Evolutionary conservation across 2,113 vertebrate species (phyloP).

Genomic region (Podiceps cristatus): DNA sequence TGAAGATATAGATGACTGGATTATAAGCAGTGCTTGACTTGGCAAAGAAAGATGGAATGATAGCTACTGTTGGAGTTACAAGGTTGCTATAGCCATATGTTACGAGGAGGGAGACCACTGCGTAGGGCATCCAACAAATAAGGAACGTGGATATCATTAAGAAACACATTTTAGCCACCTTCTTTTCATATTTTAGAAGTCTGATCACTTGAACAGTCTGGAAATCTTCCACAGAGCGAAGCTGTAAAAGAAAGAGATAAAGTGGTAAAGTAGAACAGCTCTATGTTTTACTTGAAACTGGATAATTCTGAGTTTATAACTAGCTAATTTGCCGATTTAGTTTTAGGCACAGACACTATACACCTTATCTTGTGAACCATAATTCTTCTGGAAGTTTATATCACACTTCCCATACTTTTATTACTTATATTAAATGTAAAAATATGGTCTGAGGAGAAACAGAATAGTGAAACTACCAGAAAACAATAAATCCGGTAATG

Average conservation of each 20-base stretch:
- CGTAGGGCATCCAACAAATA: slow-evolving; percentile 90
- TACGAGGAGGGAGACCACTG: slow-evolving; percentile 87
- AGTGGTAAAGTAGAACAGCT: background rate
- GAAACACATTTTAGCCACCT: slow-evolving; percentile 90
- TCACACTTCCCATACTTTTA: background rate
- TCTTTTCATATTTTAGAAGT: slow-evolving; percentile 91
- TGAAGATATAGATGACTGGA: slow-evolving; percentile 90
- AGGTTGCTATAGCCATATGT: slow-evolving; percentile 84
- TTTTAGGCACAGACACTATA: background rate
- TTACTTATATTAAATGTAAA: background rate
- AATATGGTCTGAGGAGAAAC: background rate
- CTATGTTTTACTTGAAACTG: background rate
- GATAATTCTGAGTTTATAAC: background rate
- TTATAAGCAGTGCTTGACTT: slow-evolving; percentile 92
- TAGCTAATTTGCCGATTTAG: background rate
- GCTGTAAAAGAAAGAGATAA: slow-evolving; percentile 72
- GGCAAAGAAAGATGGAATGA: slow-evolving; percentile 90
- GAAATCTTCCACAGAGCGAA: slow-evolving; percentile 88
- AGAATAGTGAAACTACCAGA: background rate
- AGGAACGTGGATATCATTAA: slow-evolving; percentile 90
- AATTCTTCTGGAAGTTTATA: background rate
- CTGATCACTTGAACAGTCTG: slow-evolving; percentile 90
- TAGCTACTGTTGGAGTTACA: slow-evolving; percentile 86
- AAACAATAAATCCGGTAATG: background rate
- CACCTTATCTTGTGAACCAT: background rate